Evolutionary conservation across 2,113 vertebrate genomes (phyloP).

Genomic region (Acinonyx jubatus): DNA sequence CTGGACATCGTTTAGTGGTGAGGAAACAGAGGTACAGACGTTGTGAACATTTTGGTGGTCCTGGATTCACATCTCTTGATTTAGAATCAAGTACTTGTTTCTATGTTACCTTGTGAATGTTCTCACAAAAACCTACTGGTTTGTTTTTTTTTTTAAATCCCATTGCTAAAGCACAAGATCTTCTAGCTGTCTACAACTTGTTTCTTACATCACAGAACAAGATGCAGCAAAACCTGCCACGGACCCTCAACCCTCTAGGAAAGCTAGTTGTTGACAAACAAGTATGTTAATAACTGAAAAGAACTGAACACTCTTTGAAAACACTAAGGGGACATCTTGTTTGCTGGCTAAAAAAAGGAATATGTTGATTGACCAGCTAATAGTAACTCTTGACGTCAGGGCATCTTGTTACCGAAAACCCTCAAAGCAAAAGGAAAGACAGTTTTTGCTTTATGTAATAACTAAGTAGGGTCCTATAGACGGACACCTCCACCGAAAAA

Average conservation of each 20-base stretch:
- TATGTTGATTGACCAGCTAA: neutral
- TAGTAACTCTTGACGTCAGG: neutral
- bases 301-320: neutral
- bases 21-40: neutral
- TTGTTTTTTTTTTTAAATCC: neutral
- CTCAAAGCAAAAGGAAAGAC: neutral
- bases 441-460: neutral
- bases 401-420: neutral
- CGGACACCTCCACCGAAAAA: neutral
- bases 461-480: neutral
- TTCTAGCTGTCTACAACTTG: neutral
- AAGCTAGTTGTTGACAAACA: neutral
- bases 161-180: neutral
- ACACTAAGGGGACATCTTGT: neutral
- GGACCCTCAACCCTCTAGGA: neutral
- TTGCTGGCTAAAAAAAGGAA: neutral
- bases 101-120: neutral
- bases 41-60: neutral
- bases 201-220: neutral
- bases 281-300: neutral
- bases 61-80: neutral
- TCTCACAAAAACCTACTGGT: neutral
- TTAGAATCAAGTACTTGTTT: neutral
- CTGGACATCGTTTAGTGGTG: neutral
- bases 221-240: neutral